phyloP scores from a whole-genome alignment of 2,797 vertebrate genomes.

The Sebastes wilsoni region DNA sequence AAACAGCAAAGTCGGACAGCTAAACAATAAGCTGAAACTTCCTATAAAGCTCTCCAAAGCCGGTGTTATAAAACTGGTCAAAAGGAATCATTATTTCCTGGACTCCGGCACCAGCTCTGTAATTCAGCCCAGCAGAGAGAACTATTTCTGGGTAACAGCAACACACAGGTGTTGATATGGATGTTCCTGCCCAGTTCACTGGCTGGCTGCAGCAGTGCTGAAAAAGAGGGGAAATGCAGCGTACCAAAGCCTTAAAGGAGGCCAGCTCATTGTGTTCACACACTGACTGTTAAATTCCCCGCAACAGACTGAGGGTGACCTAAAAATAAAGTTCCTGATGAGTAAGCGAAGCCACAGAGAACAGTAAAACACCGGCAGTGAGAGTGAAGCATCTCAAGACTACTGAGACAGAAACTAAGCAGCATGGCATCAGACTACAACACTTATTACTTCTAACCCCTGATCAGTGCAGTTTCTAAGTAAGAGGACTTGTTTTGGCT shows the following conservation, averaged over 20 bases:
- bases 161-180: constrained; percentile 3
- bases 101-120: neutral
- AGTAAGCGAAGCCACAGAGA: neutral
- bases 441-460: neutral
- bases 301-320: neutral
- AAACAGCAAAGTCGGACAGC: neutral
- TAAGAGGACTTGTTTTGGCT: no score
- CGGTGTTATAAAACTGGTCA: neutral
- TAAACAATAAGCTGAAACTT: neutral
- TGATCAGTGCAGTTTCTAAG: neutral
- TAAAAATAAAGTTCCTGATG: neutral
- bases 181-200: neutral
- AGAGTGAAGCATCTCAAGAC: neutral
- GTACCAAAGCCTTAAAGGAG: neutral
- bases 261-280: neutral
- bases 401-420: neutral
- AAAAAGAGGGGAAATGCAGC: neutral
- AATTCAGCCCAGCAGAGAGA: neutral
- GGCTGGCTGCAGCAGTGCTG: neutral
- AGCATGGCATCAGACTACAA: no score
- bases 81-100: neutral
- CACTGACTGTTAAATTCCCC: neutral
- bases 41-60: neutral
- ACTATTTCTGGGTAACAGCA: neutral
- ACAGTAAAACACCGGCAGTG: neutral